A percentile compares a stretch with the other conserved stretches of the same genome.
phyloP scores from a whole-genome alignment of 2,888 invertebrate genomes.

The Tetrapedia diversipes region DNA sequence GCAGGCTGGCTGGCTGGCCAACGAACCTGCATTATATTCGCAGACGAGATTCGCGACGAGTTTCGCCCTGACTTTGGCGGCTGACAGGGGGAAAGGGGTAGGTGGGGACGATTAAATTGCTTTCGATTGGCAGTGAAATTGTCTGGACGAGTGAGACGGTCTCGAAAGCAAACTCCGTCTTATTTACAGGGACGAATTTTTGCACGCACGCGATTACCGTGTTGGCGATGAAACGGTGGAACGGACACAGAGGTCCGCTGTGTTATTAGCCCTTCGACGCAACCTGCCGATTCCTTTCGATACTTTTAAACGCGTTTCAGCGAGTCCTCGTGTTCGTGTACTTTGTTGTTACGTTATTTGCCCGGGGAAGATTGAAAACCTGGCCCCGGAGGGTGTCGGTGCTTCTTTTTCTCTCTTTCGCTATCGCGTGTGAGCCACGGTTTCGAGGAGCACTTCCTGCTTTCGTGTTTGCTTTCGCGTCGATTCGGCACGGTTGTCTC shows the following conservation, averaged over 20 bases:
- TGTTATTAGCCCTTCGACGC: constrained; percentile 55
- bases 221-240: constrained; percentile 57
- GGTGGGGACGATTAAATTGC: constrained; percentile 58
- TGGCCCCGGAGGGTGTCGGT: background rate
- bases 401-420: too few relatives aligned
- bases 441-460: too few relatives aligned
- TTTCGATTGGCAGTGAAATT: constrained; percentile 63
- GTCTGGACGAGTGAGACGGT: constrained; percentile 45
- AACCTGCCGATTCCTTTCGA: constrained; percentile 28
- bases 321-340: background rate
- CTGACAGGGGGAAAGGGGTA: too few relatives aligned
- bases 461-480: too few relatives aligned
- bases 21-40: constrained; percentile 72
- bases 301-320: constrained; percentile 17
- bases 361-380: background rate
- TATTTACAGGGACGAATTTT: constrained; percentile 52
- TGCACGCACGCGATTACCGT: constrained; percentile 51
- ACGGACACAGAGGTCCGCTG: constrained; percentile 57
- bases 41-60: constrained; percentile 64
- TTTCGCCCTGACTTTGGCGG: constrained; percentile 54
- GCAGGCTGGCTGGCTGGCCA: constrained; percentile 59
- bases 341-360: background rate
- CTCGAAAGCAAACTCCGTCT: constrained; percentile 47
- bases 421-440: too few relatives aligned
- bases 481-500: too few relatives aligned